Evolutionary conservation across 2,888 invertebrate genomes (phyloP), one percentile per base, ranked within the genome.

Genomic region (Doris montereyensis): DNA sequence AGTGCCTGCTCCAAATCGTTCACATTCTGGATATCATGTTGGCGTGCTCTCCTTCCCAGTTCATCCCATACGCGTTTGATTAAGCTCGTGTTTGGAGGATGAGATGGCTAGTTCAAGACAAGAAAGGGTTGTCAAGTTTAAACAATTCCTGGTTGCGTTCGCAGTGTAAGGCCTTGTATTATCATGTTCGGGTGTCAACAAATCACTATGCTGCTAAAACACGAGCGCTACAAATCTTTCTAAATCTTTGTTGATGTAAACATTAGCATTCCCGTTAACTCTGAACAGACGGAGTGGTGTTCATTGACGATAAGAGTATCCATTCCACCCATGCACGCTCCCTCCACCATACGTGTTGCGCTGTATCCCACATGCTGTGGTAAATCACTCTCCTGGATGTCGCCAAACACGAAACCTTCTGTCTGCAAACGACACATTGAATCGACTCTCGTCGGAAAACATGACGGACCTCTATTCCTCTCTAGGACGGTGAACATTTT

Each of bases 61-160:
- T 76, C 68, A 52, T 76, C 32, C 76, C 76, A 76, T 17, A 28
- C 30, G 13, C 68, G 68, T 28, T 68, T 21, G n/a, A 57, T 67
- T 41, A 17, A 17, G 17, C 17, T 41, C 8, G 17, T 5, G 17
- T 41, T 17, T 10, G 52, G 52, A 10, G 21, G 68, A 65, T 32
- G 28, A 35, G 76, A 67, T 57, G 76, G 76, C 26, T 68, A 76
- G 35, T 68, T 57, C 52, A 57, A 10, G 10, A 76, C 30, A 32
- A 4, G 41, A 76, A 76, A 68, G 8, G 30, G 41, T 52, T 76
- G 5, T 41, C 21, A 68, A n/a, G 5, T 34, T 32, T 34, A 68
- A 68, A 32, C 67, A 76, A 57, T 57, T 67, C 32, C 52, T 32
- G 28, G 68, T 52, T 34, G 26, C 32, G 34, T 41, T 68, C 4